Evolutionary conservation across 2,888 invertebrate genomes (phyloP).

Genomic region (Rotaria socialis): DNA sequence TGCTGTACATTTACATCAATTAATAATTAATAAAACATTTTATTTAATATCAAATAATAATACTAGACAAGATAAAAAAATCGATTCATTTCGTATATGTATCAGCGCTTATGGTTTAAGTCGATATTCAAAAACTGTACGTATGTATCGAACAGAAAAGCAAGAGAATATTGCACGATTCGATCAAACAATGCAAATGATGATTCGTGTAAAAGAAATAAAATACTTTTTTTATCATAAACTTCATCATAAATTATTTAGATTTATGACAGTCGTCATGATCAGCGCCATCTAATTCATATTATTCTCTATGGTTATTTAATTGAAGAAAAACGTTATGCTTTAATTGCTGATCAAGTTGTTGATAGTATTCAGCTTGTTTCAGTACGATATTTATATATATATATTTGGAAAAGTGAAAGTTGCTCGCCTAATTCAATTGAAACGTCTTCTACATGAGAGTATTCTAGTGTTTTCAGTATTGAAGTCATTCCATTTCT

Average conservation of each 20-base stretch:
- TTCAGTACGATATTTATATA: neutral
- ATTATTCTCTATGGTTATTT: conserved; percentile 17
- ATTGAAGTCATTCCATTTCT: no score
- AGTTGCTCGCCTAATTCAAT: no score
- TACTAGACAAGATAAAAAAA: neutral
- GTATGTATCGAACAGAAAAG: neutral
- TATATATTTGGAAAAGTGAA: no score
- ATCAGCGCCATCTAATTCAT: neutral
- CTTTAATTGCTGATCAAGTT: conserved; percentile 32
- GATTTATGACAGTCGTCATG: conserved; percentile 27
- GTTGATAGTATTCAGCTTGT: conserved; percentile 11
- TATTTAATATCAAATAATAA: neutral
- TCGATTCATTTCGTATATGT: conserved; percentile 17
- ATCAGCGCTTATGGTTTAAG: neutral
- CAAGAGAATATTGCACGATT: neutral
- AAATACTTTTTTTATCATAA: neutral
- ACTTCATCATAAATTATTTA: neutral
- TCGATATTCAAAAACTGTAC: conserved; percentile 31
- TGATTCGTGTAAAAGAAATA: neutral
- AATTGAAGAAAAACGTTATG: conserved; percentile 14
- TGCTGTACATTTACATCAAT: conserved; percentile 7
- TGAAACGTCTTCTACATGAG: no score
- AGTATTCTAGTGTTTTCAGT: no score
- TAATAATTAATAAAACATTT: neutral
- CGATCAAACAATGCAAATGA: neutral